Conservation (phyloP, 2,888 invertebrate genomes). For the Drosophila dives region DNA sequence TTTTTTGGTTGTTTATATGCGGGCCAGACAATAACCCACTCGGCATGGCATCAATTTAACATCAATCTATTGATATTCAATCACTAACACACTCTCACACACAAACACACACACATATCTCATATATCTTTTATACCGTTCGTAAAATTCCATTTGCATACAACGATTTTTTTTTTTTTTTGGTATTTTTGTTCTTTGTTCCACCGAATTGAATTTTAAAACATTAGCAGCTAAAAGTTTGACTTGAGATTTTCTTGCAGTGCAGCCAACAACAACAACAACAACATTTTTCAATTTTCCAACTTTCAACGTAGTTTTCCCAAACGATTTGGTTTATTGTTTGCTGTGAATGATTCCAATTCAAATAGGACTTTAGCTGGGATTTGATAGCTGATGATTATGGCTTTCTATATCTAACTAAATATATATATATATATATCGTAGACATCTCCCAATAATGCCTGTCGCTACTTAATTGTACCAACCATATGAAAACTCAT, state of each 20-base stretch:
- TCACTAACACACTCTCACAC: conserved; percentile 7
- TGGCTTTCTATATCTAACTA: background rate
- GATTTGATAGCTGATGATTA: conserved; percentile 3
- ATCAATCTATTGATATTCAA: conserved; percentile 69
- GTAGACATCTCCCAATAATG: background rate
- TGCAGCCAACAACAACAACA: conserved; percentile 33
- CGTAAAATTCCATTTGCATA: conserved; percentile 65
- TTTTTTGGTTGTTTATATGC: conserved; percentile 61
- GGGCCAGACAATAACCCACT: conserved; percentile 80
- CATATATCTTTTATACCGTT: conserved; percentile 48
- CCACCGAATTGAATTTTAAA: conserved; percentile 43
- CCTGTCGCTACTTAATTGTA: conserved; percentile 16
- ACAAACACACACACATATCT: background rate
- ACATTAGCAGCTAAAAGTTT: conserved; percentile 56
- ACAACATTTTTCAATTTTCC: conserved; percentile 41
- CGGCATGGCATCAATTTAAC: conserved; percentile 75
- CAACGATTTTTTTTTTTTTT: conserved; percentile 49
- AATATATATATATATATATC: too few species aligned
- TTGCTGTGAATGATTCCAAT: conserved; percentile 41
- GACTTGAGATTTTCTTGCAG: conserved; percentile 43
- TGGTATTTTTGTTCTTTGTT: conserved; percentile 42
- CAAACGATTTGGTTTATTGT: conserved; percentile 12
- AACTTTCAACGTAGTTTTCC: conserved; percentile 7
- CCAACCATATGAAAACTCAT: conserved; percentile 12
- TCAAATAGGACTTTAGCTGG: conserved; percentile 17